phyloP scores from a whole-genome alignment of 2,888 invertebrate species.

The Ophioninae sp. region DNA sequence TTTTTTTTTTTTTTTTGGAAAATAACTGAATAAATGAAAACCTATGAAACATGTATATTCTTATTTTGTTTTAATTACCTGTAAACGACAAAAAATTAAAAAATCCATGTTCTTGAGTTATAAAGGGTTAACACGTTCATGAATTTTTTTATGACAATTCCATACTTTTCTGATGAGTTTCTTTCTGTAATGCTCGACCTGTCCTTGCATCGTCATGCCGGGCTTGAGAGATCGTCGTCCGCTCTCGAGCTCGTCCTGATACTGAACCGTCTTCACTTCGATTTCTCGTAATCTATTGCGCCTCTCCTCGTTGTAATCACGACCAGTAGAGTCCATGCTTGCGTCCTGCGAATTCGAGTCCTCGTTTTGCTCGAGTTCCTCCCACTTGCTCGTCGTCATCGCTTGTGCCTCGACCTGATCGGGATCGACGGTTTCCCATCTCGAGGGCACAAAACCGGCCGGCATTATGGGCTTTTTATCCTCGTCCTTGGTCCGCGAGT shows the following conservation, averaged over 20 bases:
- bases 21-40: too few relatives aligned
- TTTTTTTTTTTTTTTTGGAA: too few relatives aligned
- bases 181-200: constrained; percentile 94
- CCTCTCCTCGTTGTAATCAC: constrained; percentile 86
- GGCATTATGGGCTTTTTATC: constrained; percentile 81
- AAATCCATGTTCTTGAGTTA: too few relatives aligned
- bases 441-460: constrained; percentile 93
- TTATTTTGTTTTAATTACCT: too few relatives aligned
- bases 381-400: constrained; percentile 95
- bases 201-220: constrained; percentile 89
- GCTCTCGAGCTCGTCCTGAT: constrained; percentile 97
- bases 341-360: constrained; percentile 80
- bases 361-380: constrained; percentile 85
- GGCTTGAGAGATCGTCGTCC: constrained; percentile 88
- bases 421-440: constrained; percentile 98
- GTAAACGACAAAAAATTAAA: too few relatives aligned
- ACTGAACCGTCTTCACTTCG: constrained; percentile 96
- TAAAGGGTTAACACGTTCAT: background rate
- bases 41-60: too few relatives aligned
- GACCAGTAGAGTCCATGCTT: constrained; percentile 81
- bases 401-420: constrained; percentile 91
- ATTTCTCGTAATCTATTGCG: constrained; percentile 92
- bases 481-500: constrained; percentile 71
- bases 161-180: constrained; percentile 92
- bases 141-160: constrained; percentile 2